Evolutionary conservation across 2,888 invertebrate genomes (phyloP), one percentile per base, ranked within the genome.

Genomic region (Camptogramma bilineatum): DNA sequence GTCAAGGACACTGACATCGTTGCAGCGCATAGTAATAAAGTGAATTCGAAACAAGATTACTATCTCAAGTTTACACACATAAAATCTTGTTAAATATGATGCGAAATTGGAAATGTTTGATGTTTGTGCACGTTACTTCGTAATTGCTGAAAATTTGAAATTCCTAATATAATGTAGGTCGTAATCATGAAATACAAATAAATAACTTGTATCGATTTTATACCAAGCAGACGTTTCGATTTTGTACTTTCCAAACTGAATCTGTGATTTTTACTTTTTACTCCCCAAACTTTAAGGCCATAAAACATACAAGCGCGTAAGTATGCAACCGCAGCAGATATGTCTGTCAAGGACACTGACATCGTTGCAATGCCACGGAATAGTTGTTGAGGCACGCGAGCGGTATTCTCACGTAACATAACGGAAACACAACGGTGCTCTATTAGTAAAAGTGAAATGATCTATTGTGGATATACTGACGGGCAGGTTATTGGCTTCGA

Each of bases 401-500:
- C 61, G 44, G 19, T 61, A 57, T 54, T 54, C 65, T 73, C 64
- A 70, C 69, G 66, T 62, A 59, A 65, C 44, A 52, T 71, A 70
- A 68, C 70, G 72, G 70, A 71, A 76, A 66, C 57, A 59, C 57
- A 59, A 71, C 71, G 70, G 57, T 60, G 58, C 55, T 66, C 54
- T 63, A 69, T 73, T 63, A 67, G 71, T 61, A 76, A 81, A 69
- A 80, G 79, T 79, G 77, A 77, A 77, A 74, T 72, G 62, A 75
- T 69, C 60, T 67, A 62, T 58, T 54, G 51, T 53, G 31, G 31
- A 46, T 66, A 69, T 66, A 68, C 18, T 63, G 54, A 58, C 31
- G 52, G 51, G 34, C 39, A 58, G 52, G 51, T 52, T 54, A 56
- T 54, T 56, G 47, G 51, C 21, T 47, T 47, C 44, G 24, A 51